A percentile compares a stretch with the other conserved stretches of the same genome.
Evolutionary conservation across 2,888 invertebrate genomes (phyloP).

Genomic region (Chydorus sphaericus): DNA sequence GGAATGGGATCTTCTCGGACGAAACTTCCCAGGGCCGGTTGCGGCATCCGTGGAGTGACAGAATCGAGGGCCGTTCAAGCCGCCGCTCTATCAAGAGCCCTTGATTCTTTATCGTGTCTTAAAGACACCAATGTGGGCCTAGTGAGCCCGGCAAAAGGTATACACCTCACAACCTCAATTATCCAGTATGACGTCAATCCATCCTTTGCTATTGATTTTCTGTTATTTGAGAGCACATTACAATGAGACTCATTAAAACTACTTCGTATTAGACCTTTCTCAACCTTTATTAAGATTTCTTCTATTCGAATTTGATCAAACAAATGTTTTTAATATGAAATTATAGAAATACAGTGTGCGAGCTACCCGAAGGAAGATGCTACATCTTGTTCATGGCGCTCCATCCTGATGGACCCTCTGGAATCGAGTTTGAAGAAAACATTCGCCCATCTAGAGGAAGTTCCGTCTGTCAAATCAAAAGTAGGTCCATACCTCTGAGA

Average conservation of each 20-base stretch:
- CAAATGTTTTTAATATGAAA: no score
- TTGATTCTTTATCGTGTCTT: slow-evolving; percentile 16
- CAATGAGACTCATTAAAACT: no score
- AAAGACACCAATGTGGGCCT: slow-evolving; percentile 7
- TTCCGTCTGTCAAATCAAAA: slow-evolving; percentile 10
- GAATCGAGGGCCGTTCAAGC: slow-evolving; percentile 15
- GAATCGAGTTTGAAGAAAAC: background rate
- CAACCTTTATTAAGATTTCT: background rate
- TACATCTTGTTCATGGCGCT: slow-evolving; percentile 4
- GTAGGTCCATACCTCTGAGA: background rate
- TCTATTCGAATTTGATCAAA: background rate
- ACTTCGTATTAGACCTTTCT: background rate
- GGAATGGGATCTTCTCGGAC: no score
- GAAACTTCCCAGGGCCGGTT: background rate
- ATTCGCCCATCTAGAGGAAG: slow-evolving; percentile 12
- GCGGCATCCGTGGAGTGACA: background rate
- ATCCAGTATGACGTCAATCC: no score
- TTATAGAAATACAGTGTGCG: background rate
- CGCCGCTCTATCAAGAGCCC: slow-evolving; percentile 15
- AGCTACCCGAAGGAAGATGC: background rate
- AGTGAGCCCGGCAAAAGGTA: background rate
- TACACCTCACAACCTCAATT: no score
- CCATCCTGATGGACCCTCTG: slow-evolving; percentile 7
- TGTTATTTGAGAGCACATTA: no score
- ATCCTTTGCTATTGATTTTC: no score